Conservation (phyloP, 2,888 invertebrate species). For the Sinelater perroti region DNA sequence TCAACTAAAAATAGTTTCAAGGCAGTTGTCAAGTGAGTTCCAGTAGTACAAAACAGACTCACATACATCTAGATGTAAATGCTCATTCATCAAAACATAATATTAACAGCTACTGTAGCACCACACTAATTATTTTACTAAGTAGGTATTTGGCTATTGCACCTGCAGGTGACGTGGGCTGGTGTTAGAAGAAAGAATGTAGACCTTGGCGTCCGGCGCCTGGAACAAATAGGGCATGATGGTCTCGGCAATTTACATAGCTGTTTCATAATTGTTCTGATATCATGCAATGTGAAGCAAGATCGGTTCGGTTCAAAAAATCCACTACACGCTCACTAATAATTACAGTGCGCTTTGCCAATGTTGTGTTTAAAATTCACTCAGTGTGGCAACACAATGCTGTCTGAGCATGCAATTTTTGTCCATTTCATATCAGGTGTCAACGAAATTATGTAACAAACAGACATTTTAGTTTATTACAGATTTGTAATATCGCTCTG, state of each 20-base stretch:
- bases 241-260: slow-evolving; percentile 23
- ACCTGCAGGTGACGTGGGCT: slow-evolving; percentile 15
- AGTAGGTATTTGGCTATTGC: slow-evolving; percentile 9
- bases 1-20: slow-evolving; percentile 1
- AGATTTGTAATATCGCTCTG: no score
- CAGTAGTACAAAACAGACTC: slow-evolving; percentile 10
- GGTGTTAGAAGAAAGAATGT: slow-evolving; percentile 31
- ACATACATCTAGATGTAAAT: no score
- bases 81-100: no score
- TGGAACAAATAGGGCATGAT: slow-evolving; percentile 36
- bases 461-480: no score
- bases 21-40: slow-evolving; percentile 6
- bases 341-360: not conserved
- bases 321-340: slow-evolving; percentile 3
- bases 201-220: slow-evolving; percentile 30
- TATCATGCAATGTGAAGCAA: slow-evolving; percentile 15
- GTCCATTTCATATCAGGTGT: no score
- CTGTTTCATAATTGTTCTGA: slow-evolving; percentile 11
- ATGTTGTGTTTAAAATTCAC: no score
- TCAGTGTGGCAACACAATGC: no score
- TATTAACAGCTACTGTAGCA: slow-evolving; percentile 28
- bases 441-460: no score
- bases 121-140: slow-evolving; percentile 17
- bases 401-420: no score
- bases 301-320: slow-evolving; percentile 25